phyloP scores from a whole-genome alignment of 2,888 invertebrate genomes.

The Netelia melanura region DNA sequence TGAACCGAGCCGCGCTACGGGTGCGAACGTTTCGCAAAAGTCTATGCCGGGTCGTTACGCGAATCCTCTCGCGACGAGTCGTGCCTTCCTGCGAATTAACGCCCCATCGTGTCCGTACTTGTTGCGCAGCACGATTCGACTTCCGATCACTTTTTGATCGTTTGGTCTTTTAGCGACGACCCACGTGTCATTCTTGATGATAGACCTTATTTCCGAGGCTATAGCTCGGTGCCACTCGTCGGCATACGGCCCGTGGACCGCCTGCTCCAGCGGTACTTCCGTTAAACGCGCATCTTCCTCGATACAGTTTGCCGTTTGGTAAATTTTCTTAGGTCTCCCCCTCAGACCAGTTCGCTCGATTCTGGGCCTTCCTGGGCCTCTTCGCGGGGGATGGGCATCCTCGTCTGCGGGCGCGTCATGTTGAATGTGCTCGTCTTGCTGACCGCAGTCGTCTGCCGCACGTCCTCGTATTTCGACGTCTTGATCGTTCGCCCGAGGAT shows the following conservation, averaged over 20 bases:
- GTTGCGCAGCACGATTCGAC: background rate
- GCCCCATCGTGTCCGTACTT: slow-evolving; percentile 15
- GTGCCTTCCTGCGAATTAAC: slow-evolving; percentile 19
- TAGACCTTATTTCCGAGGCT: slow-evolving; percentile 2
- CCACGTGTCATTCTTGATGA: slow-evolving; percentile 5
- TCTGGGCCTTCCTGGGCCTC: too few relatives aligned
- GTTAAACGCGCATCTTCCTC: too few relatives aligned
- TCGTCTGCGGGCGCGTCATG: background rate
- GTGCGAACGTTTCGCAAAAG: slow-evolving; percentile 16
- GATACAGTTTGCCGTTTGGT: too few relatives aligned
- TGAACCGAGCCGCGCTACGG: slow-evolving; percentile 5
- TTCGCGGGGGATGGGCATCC: background rate
- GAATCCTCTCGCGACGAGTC: slow-evolving; percentile 25
- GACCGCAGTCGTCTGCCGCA: background rate
- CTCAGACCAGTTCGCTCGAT: too few relatives aligned
- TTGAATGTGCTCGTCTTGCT: background rate
- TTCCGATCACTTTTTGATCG: too few relatives aligned
- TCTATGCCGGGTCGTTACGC: slow-evolving; percentile 21
- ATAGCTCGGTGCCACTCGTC: slow-evolving; percentile 8
- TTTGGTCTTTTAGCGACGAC: too few relatives aligned
- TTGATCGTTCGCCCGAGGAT: too few relatives aligned
- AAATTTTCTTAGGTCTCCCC: too few relatives aligned
- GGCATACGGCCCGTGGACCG: too few relatives aligned
- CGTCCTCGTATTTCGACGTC: too few relatives aligned
- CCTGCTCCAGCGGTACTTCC: too few relatives aligned